Evolutionary conservation across 2,797 vertebrate species (phyloP).

Genomic region (Siniperca undulata): DNA sequence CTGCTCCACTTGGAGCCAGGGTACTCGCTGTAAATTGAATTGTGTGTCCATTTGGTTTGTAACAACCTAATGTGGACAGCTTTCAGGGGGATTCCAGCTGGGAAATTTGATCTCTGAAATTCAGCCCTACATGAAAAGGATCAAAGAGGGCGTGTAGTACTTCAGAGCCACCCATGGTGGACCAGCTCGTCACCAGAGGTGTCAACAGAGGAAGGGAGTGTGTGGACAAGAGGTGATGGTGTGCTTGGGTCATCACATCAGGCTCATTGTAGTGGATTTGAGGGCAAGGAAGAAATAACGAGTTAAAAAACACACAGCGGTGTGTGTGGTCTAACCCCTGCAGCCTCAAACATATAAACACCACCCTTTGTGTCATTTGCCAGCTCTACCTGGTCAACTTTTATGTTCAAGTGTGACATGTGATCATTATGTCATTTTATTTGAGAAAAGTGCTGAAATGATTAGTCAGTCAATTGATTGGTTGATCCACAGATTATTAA

Average conservation of each 20-base stretch:
- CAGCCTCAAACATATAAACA: conserved; percentile 34
- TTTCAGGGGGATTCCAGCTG: conserved; percentile 26
- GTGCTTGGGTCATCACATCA: conserved; percentile 49
- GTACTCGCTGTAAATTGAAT: conserved; percentile 37
- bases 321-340: conserved; percentile 67
- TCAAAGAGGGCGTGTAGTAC: conserved; percentile 42
- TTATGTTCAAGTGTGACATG: not conserved
- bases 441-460: not conserved
- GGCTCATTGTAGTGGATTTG: conserved; percentile 38
- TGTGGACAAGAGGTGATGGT: conserved; percentile 45
- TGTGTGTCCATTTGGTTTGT: conserved; percentile 46
- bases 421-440: conserved; percentile 3
- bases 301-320: conserved; percentile 46
- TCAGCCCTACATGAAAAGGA: conserved; percentile 31
- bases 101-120: conserved; percentile 30
- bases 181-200: conserved; percentile 65
- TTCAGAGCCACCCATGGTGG: conserved; percentile 66
- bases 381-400: not conserved
- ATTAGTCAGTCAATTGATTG: not conserved
- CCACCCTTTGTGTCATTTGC: conserved; percentile 7
- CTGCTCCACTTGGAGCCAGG: conserved; percentile 17
- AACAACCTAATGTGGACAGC: conserved; percentile 11
- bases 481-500: not conserved
- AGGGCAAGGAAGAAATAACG: conserved; percentile 57
- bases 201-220: conserved; percentile 73